Evolutionary conservation across 23 tunicate genomes (phyloP), one percentile per base, ranked within the genome.

Genomic region (Phallusia fumigata): DNA sequence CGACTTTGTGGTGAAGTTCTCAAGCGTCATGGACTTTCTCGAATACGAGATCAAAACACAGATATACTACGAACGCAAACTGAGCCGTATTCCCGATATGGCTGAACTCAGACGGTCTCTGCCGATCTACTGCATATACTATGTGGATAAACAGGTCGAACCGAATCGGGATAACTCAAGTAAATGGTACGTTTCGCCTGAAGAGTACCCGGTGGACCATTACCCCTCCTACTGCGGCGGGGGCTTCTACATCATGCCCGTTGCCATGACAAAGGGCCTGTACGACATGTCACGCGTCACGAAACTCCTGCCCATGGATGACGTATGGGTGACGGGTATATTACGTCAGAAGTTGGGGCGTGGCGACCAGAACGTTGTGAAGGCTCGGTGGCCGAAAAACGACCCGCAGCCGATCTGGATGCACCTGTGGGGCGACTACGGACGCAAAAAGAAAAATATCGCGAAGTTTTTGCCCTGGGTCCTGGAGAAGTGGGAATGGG

Each of bases 161-260:
- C 90, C 90, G 6, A 80, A 86, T 36, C 24, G 90, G 32, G 84
- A 86, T 52, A 80, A 80, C 33, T 0, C 80, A 19, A 86, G 90
- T 80, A 86, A 86, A 34, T 80, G 90, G 84, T 80, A 53, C 33
- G 52, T 79, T 18, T 58, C 82, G 11, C 44, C 45, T 16, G 76
- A 65, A 73, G 90, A 80, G 45, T 86, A 86, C 52, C 50, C 85
- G 28, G 36, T 80, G 52, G 80, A 86, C 30, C 80, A 78, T 26
- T 81, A 65, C 32, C 97, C 97, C n/a, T 90, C 97, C 6, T 92
- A 92, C 79, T 92, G 97, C 53, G 85, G 97, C 35, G 97, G 88
- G 0, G 97, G 97, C 33, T 87, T 90, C 73, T 92, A 92, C 80
- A 64, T 89, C 18, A 87, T 92, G 91, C 83, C 97, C 30, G 91